Evolutionary conservation across 2,797 vertebrate species (phyloP).

Genomic region (Neomorphus geoffroyi): DNA sequence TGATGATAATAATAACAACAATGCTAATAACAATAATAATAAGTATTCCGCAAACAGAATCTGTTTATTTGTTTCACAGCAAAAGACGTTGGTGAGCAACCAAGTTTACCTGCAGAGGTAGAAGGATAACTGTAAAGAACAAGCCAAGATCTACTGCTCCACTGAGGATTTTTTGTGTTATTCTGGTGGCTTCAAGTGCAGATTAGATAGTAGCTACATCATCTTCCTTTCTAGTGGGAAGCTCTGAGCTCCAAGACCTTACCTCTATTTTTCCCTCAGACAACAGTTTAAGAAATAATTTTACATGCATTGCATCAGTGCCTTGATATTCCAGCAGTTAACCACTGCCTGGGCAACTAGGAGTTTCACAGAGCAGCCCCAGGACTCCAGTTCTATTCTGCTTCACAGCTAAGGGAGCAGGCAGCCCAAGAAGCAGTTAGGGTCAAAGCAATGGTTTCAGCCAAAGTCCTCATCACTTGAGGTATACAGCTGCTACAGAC

Average conservation of each 20-base stretch:
- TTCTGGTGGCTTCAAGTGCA: background rate
- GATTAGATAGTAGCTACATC: background rate
- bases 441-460: background rate
- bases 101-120: background rate
- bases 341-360: background rate
- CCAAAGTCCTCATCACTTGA: background rate
- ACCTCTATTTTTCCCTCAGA: background rate
- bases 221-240: background rate
- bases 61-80: constrained; percentile 14
- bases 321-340: background rate
- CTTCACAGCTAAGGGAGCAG: background rate
- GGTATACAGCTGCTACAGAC: background rate
- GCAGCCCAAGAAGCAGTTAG: background rate
- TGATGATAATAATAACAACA: background rate
- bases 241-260: background rate
- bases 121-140: background rate
- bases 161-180: background rate
- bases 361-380: background rate
- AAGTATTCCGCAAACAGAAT: constrained; percentile 11
- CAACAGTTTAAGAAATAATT: background rate
- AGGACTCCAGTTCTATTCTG: background rate
- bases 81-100: constrained; percentile 8
- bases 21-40: too few species aligned
- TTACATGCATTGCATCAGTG: background rate
- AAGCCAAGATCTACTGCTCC: background rate